Evolutionary conservation across 92 coral and sea anemone species (phyloP), one percentile per base, ranked within the genome.

Genomic region (Zoanthus sociatus): DNA sequence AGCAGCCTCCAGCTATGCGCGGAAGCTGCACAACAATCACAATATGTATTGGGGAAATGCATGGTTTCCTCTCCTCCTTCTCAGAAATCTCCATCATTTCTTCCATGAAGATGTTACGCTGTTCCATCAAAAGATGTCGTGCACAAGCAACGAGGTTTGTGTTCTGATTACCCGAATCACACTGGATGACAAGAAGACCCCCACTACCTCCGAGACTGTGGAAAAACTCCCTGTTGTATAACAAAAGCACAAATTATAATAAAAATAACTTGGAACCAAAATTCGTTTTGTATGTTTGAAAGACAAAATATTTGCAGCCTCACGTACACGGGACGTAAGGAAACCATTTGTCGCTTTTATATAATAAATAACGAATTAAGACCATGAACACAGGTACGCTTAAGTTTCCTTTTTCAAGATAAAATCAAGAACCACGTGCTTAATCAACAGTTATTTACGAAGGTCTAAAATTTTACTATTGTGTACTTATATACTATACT

Each of bases 141-240:
- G 95, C 95, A 73, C 98, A 95, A 6, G 98, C 96, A 32, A 95
- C 82, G 76, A 95, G 79, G 83, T 92, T 95, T 82, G 90, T 83
- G 50, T 91, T 92, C 33, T 78, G 64, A 76, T 95, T 95, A 31
- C 94, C 96, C 20, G 94, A 68, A 55, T 90, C 95, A 54, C 96
- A 95, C 88, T 95, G 98, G 14, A 95, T 94, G 58, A 93, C 84
- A 7, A 95, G 94, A 55, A 95, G 92, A 44, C 98, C 96, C 87
- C 90, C 94, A 18, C 84, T 78, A 13, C 96, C 98, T 10, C 96
- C 98, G 69, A 90, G 98, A 76, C 84, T 78, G 17, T 87, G 93
- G 75, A 93, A 90, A 67, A 93, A 93, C 44, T 83, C 90, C 86
- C 98, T 95, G 75, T 26, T 14, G 15, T 30, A 3, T 17, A 69